A percentile compares a stretch with the other conserved stretches of the same genome.
These are phyloP conservation scores for Dastarcus helophoroides DNA, from an alignment of 2,888 invertebrate genomes.

Conservation along the genomic window DNA sequence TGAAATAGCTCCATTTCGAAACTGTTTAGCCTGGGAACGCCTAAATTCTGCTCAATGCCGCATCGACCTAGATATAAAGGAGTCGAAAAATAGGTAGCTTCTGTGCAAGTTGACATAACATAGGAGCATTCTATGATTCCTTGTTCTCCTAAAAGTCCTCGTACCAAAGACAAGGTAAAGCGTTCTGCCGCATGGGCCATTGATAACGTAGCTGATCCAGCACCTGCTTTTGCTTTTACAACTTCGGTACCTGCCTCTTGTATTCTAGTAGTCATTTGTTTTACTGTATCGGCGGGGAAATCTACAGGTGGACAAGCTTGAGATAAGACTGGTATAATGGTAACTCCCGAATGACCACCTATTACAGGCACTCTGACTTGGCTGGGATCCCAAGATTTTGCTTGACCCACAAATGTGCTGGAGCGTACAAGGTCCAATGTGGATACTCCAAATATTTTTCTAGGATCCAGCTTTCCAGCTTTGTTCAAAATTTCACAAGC, in stretches of 20 bases:
- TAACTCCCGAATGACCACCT: constrained; percentile 92
- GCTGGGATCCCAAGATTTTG: constrained; percentile 72
- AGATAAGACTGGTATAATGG: constrained; percentile 88
- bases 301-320: constrained; percentile 60
- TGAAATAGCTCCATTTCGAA: constrained; percentile 10
- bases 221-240: constrained; percentile 91
- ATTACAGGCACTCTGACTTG: constrained; percentile 78
- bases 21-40: not conserved
- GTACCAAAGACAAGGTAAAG: constrained; percentile 67
- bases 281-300: constrained; percentile 62
- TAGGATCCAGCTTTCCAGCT: constrained; percentile 56
- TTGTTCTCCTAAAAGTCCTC: constrained; percentile 66
- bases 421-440: constrained; percentile 89
- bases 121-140: constrained; percentile 81
- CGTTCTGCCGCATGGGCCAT: constrained; percentile 92
- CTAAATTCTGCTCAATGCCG: not conserved
- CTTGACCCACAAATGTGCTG: constrained; percentile 79
- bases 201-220: constrained; percentile 91
- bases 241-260: constrained; percentile 94
- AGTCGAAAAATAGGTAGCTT: constrained; percentile 81
- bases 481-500: constrained; percentile 36
- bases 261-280: constrained; percentile 76
- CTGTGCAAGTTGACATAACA: constrained; percentile 67
- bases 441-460: constrained; percentile 87
- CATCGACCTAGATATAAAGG: constrained; percentile 42